These are phyloP conservation scores for Planiliza haematocheilus DNA, from an alignment of 2,113 vertebrate species.

Conservation along the genomic window DNA sequence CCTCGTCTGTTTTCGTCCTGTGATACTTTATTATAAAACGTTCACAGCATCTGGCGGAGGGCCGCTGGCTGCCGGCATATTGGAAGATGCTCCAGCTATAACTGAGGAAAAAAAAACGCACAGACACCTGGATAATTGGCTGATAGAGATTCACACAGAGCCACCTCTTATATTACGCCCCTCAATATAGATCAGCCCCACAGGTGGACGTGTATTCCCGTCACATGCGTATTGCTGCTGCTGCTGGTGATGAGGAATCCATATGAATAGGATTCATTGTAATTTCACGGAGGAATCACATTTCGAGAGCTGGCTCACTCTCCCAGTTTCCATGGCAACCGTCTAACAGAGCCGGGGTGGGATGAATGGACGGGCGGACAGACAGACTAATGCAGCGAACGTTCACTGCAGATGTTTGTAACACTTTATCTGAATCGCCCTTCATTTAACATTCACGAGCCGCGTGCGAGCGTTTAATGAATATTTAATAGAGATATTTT, in stretches of 20 bases:
- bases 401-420: conserved; percentile 31
- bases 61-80: conserved; percentile 3
- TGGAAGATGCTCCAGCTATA: conserved; percentile 1
- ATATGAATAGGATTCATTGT: conserved; percentile 68
- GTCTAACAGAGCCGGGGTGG: conserved; percentile 55
- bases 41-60: conserved; percentile 19
- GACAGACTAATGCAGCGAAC: conserved; percentile 18
- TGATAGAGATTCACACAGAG: conserved; percentile 13
- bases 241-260: conserved; percentile 40
- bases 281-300: conserved; percentile 59
- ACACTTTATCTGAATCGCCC: conserved; percentile 13
- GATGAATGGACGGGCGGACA: conserved; percentile 50
- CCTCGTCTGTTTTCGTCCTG: conserved; percentile 29
- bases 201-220: conserved; percentile 45
- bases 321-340: conserved; percentile 79
- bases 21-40: conserved; percentile 36
- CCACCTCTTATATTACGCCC: conserved; percentile 1
- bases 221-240: conserved; percentile 36
- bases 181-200: conserved; percentile 10
- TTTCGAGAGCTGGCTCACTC: conserved; percentile 70
- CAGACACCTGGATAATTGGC: conserved; percentile 35
- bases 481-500: background rate
- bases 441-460: conserved; percentile 10
- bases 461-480: conserved; percentile 1
- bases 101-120: conserved; percentile 11